These are phyloP conservation scores for Gallirallus australis DNA, from an alignment of 2,797 vertebrate genomes.

Conservation along the genomic window DNA sequence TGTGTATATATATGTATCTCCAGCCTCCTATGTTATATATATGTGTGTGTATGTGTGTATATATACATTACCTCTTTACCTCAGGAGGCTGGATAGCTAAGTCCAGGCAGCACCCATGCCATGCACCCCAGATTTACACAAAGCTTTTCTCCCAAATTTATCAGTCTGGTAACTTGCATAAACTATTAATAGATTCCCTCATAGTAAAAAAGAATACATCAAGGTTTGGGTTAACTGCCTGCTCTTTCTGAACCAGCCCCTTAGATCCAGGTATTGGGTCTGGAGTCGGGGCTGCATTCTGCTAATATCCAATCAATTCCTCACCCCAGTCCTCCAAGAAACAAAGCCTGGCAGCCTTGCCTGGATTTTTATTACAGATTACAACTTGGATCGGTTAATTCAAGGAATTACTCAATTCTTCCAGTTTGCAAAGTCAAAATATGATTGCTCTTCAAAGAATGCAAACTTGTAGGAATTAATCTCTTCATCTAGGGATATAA, in stretches of 20 bases:
- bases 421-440: constrained; percentile 72
- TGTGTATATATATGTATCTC: not conserved
- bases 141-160: not conserved
- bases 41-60: not conserved
- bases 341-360: constrained; percentile 51
- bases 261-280: not conserved
- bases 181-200: not conserved
- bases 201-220: not conserved
- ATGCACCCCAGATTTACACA: not conserved
- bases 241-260: not conserved
- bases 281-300: constrained; percentile 39
- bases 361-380: constrained; percentile 64
- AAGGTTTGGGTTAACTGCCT: constrained; percentile 3
- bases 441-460: constrained; percentile 76
- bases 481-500: constrained; percentile 77
- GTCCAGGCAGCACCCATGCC: not conserved
- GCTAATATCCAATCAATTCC: constrained; percentile 44
- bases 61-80: too few species aligned
- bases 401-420: constrained; percentile 79
- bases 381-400: constrained; percentile 73
- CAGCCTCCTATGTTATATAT: too few species aligned
- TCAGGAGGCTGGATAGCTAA: not conserved
- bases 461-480: constrained; percentile 70
- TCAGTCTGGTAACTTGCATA: not conserved
- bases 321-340: constrained; percentile 51